A percentile compares a stretch with the other conserved stretches of the same genome.
phyloP scores from a whole-genome alignment of 2,888 invertebrate species.

The Diarsia dahlii region DNA sequence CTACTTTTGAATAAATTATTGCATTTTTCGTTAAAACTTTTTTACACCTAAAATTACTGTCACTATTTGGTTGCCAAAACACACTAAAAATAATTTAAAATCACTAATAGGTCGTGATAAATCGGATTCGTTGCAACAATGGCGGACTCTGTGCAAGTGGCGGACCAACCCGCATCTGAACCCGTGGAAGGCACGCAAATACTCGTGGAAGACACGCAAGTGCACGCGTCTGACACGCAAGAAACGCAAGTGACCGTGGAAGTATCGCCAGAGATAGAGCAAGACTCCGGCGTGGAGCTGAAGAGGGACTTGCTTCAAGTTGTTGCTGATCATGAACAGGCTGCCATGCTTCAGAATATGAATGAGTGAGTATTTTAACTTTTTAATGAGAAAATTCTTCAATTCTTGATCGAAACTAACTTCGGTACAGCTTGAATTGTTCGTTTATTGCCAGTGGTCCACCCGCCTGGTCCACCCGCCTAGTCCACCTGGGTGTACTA shows the following conservation, averaged over 20 bases:
- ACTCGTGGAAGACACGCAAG: constrained; percentile 65
- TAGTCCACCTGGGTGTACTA: too few species aligned
- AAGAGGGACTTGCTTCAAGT: constrained; percentile 53
- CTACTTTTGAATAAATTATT: neutral
- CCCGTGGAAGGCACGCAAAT: constrained; percentile 32
- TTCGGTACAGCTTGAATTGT: neutral
- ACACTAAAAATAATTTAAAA: constrained; percentile 32
- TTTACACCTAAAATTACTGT: neutral
- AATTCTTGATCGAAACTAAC: neutral
- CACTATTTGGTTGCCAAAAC: constrained; percentile 52
- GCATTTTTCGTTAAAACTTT: neutral
- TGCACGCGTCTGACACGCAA: constrained; percentile 36
- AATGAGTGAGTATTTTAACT: constrained; percentile 47
- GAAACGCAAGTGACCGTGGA: constrained; percentile 25
- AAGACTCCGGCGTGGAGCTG: constrained; percentile 49
- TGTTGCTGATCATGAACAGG: constrained; percentile 43
- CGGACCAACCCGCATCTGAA: constrained; percentile 62
- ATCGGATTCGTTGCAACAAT: constrained; percentile 71
- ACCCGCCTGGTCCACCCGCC: too few species aligned
- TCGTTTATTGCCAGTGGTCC: too few species aligned
- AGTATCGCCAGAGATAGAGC: constrained; percentile 47
- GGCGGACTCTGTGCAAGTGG: constrained; percentile 82
- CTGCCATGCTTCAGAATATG: constrained; percentile 25
- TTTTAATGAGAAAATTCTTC: neutral
- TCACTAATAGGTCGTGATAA: constrained; percentile 68